Evolutionary conservation across 2,797 vertebrate species (phyloP).

Genomic region (Centroberyx gerrardi): DNA sequence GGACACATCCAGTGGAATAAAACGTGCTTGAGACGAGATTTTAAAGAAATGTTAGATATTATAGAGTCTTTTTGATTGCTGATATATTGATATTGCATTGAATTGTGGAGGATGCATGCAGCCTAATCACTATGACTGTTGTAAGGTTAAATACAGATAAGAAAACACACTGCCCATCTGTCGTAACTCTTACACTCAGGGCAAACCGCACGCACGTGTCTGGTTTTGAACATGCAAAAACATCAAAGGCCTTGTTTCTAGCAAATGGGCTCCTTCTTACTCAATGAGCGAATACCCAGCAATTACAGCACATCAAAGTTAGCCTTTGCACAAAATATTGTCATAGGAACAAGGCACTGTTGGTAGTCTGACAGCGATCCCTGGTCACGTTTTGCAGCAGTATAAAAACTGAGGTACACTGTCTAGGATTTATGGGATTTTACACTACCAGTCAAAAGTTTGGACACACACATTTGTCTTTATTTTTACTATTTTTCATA

Average conservation of each 20-base stretch:
- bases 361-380: background rate
- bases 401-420: too few relatives aligned
- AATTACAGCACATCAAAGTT: background rate
- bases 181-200: background rate
- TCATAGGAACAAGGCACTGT: background rate
- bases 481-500: too few relatives aligned
- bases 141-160: background rate
- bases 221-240: constrained; percentile 4
- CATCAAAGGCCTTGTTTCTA: constrained; percentile 3
- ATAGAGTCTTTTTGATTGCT: background rate
- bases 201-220: constrained; percentile 27
- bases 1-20: constrained; percentile 24
- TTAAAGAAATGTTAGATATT: background rate
- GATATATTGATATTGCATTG: background rate
- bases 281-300: background rate
- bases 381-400: constrained; percentile 20
- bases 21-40: constrained; percentile 14
- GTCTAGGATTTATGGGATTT: constrained; percentile 5
- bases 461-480: too few relatives aligned
- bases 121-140: background rate
- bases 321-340: background rate
- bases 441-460: too few relatives aligned
- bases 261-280: background rate
- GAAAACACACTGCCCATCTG: background rate
- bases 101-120: background rate